Conservation (phyloP, 2,113 vertebrate genomes). For the Smithornis capensis region DNA sequence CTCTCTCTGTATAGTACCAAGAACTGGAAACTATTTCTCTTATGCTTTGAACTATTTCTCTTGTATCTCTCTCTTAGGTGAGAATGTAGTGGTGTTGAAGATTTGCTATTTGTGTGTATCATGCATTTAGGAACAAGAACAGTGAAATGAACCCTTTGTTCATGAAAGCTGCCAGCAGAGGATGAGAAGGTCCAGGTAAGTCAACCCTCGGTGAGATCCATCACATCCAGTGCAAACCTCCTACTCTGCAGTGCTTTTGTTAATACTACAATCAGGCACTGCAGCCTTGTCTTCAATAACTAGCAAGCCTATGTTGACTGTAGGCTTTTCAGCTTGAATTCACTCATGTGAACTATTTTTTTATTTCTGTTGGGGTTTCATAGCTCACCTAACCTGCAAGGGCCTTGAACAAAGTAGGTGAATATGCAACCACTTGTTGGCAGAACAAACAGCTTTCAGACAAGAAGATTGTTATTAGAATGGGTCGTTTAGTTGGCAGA, state of each 20-base stretch:
- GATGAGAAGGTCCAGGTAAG: not conserved
- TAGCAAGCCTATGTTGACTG: not conserved
- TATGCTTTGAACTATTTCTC: not conserved
- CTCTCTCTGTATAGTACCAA: not conserved
- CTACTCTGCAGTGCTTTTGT: not conserved
- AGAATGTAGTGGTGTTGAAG: not conserved
- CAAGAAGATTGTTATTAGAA: not conserved
- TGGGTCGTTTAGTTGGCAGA: not conserved
- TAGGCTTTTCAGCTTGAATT: not conserved
- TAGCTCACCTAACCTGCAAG: not conserved
- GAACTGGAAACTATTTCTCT: not conserved
- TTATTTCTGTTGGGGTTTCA: not conserved
- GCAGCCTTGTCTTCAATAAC: not conserved
- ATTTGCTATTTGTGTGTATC: not conserved
- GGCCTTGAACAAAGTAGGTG: not conserved
- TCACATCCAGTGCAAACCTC: not conserved
- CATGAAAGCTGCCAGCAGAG: not conserved
- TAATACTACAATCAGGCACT: not conserved
- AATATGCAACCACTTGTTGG: not conserved
- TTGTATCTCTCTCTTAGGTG: not conserved
- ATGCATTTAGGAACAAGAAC: not conserved
- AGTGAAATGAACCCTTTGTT: not conserved
- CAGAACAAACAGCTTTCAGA: not conserved
- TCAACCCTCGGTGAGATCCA: not conserved
- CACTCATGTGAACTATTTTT: not conserved